These are phyloP conservation scores for Hirudinaria manillensis DNA, from an alignment of 2,888 invertebrate species.

Conservation along the genomic window DNA sequence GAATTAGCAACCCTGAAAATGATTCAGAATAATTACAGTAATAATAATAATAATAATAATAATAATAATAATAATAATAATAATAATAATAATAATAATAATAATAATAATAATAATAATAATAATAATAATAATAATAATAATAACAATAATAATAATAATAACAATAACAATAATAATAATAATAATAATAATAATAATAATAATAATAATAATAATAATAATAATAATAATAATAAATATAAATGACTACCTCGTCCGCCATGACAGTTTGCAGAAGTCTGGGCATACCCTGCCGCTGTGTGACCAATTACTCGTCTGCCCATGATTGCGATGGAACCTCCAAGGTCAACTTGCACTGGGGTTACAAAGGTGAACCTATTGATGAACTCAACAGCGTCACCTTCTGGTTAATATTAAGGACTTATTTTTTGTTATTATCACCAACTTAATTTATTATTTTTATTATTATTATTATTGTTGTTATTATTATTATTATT, in stretches of 20 bases:
- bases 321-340: conserved; percentile 90
- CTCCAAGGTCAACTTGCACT: conserved; percentile 71
- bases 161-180: conserved; percentile 9
- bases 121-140: conserved; percentile 18
- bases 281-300: conserved; percentile 78
- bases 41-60: conserved; percentile 4
- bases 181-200: conserved; percentile 23
- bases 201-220: conserved; percentile 27
- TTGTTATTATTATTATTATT: conserved; percentile 2
- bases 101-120: conserved; percentile 21
- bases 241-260: background rate
- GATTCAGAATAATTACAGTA: background rate
- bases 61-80: conserved; percentile 1
- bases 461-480: conserved; percentile 6
- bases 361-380: conserved; percentile 39
- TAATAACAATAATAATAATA: conserved; percentile 2
- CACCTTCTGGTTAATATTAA: conserved; percentile 44
- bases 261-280: conserved; percentile 70
- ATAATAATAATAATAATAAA: conserved; percentile 21
- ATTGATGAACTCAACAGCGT: conserved; percentile 40
- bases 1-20: no score
- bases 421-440: no score
- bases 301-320: conserved; percentile 82
- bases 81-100: conserved; percentile 11
- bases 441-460: background rate